Conservation (phyloP, 2,797 vertebrate species). For the Astyanax mexicanus region DNA sequence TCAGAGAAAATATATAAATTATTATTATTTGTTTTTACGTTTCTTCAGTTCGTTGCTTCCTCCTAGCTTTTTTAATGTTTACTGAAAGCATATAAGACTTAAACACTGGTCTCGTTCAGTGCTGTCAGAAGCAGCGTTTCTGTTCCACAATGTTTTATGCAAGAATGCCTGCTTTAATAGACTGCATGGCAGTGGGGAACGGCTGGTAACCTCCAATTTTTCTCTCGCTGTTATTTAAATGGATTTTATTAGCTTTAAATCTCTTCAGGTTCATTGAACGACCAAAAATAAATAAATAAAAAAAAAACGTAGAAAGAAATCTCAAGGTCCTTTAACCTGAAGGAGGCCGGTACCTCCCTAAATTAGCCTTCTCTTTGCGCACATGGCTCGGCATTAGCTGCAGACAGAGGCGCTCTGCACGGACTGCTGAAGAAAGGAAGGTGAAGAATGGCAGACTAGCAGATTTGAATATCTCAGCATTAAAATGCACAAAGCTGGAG, state of each 20-base stretch:
- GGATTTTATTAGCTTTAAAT: slow-evolving; percentile 60
- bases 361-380: slow-evolving; percentile 60
- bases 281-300: too few species aligned
- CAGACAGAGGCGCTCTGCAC: slow-evolving; percentile 48
- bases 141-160: slow-evolving; percentile 44
- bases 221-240: slow-evolving; percentile 56
- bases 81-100: slow-evolving; percentile 36
- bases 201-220: slow-evolving; percentile 54
- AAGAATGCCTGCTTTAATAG: slow-evolving; percentile 53
- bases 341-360: slow-evolving; percentile 54
- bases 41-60: slow-evolving; percentile 14
- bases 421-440: slow-evolving; percentile 57
- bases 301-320: slow-evolving; percentile 39
- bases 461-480: slow-evolving; percentile 71
- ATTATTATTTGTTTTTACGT: slow-evolving; percentile 28
- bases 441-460: slow-evolving; percentile 55
- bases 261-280: slow-evolving; percentile 53
- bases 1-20: too few species aligned
- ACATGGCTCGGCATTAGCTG: slow-evolving; percentile 60
- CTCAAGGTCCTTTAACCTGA: slow-evolving; percentile 60
- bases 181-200: slow-evolving; percentile 42
- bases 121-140: slow-evolving; percentile 48
- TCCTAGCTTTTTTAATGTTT: slow-evolving; percentile 26
- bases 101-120: slow-evolving; percentile 37
- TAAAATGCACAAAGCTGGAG: slow-evolving; percentile 70